A percentile compares a stretch with the other conserved stretches of the same genome.
phyloP scores from a whole-genome alignment of 2,113 vertebrate species.

The Sardina pilchardus region DNA sequence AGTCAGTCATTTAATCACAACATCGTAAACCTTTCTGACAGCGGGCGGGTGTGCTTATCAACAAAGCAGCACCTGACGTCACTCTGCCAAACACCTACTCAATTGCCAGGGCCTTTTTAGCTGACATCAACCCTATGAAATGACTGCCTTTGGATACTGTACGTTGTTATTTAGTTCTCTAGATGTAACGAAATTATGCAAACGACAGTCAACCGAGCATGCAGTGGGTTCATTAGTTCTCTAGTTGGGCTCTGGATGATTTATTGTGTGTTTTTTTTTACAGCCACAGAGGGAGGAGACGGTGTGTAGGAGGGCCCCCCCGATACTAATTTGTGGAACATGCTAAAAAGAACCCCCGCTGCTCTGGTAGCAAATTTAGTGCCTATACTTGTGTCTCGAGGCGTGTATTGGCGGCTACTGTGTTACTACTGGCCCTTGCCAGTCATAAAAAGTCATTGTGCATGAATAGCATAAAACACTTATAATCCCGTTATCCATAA shows the following conservation, averaged over 20 bases:
- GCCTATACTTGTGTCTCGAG: constrained; percentile 48
- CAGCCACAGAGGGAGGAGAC: constrained; percentile 56
- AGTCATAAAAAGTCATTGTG: background rate
- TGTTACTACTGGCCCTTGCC: background rate
- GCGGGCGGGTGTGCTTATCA: constrained; percentile 29
- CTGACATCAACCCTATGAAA: constrained; percentile 25
- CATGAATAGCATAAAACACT: background rate
- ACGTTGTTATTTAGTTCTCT: constrained; percentile 14
- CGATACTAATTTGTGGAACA: constrained; percentile 63
- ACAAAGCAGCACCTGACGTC: constrained; percentile 27
- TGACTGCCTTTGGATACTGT: constrained; percentile 33
- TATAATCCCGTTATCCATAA: background rate
- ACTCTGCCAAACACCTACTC: background rate
- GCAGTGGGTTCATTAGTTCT: constrained; percentile 41
- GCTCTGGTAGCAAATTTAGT: constrained; percentile 49
- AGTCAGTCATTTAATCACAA: constrained; percentile 49
- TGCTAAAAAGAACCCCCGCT: constrained; percentile 45
- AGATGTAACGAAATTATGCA: constrained; percentile 43
- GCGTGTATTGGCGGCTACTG: background rate
- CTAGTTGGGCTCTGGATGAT: constrained; percentile 54
- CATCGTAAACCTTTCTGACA: constrained; percentile 23
- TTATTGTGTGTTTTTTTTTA: constrained; percentile 55
- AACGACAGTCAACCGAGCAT: constrained; percentile 37
- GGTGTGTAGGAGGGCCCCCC: constrained; percentile 61
- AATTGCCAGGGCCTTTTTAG: constrained; percentile 25